Evolutionary conservation across 2,888 invertebrate species (phyloP), one percentile per base, ranked within the genome.

Genomic region (Lycia hirtaria): DNA sequence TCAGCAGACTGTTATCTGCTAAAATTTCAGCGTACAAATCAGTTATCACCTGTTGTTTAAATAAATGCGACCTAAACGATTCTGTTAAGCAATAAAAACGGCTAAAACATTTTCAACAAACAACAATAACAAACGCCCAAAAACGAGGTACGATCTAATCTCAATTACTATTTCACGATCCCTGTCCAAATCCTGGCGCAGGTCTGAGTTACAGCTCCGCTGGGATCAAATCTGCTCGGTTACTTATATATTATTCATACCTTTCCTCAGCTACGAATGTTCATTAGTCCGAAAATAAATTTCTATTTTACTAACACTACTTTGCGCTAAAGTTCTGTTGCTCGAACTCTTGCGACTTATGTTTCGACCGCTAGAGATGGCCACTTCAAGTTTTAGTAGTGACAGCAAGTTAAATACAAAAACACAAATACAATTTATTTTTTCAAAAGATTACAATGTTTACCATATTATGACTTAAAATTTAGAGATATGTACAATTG

Each of bases 211-310:
- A 88, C 73, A 64, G 70, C 79, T 65, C 86, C 79, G 64, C 32
- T 15, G 87, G 81, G 86, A 81, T 70, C 65, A 76, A 79, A 83
- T 84, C 81, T 80, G 82, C 87, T 85, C 78, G 67, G 76, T 69
- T 73, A 75, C 82, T 82, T 74, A 88, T 90, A 79, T 86, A 82
- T 88, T 83, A 90, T 90, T 88, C 83, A 88, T n/a, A 75, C 71
- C 78, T 84, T 85, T 85, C 85, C 85, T 85, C 85, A 82, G 85
- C 81, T 88, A 87, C 83, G 82, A 84, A 83, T 87, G 84, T 87
- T 88, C 85, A 86, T 89, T 88, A 87, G 81, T 75, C 74, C 69
- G 78, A 72, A 82, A 82, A 85, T 83, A 86, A 84, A 81, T 83
- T 77, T 65, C 63, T 70, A 67, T 74, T 78, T 77, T 68, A 72